Conservation (phyloP, 2,888 invertebrate genomes). For the Drosophila cognata region DNA sequence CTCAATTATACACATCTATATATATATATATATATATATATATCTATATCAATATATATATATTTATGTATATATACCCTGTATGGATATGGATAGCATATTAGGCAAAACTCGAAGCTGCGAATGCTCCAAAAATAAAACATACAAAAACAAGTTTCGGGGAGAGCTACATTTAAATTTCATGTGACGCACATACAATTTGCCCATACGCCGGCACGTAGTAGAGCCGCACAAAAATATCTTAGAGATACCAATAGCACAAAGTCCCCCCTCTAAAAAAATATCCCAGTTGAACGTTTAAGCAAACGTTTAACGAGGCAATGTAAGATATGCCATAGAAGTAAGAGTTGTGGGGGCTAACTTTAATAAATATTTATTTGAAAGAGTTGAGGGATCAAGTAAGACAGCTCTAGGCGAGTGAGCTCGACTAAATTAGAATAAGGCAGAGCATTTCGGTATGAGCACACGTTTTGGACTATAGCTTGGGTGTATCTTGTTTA, state of each 20-base stretch:
- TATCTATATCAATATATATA: constrained; percentile 13
- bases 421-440: background rate
- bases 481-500: background rate
- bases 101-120: constrained; percentile 39
- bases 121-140: constrained; percentile 40
- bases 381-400: background rate
- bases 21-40: background rate
- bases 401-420: background rate
- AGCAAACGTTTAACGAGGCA: background rate
- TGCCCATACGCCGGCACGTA: constrained; percentile 58
- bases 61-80: constrained; percentile 2
- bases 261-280: background rate
- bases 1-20: background rate
- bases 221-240: constrained; percentile 54
- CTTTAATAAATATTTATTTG: background rate
- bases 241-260: constrained; percentile 50
- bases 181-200: constrained; percentile 74
- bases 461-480: background rate
- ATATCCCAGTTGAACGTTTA: constrained; percentile 33
- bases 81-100: constrained; percentile 37
- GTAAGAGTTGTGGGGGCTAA: background rate
- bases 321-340: background rate
- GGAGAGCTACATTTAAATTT: constrained; percentile 71
- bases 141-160: constrained; percentile 59
- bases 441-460: background rate